Base-by-base conservation (phyloP, 2,113 vertebrate genomes). In the Platysteira castanea region DNA sequence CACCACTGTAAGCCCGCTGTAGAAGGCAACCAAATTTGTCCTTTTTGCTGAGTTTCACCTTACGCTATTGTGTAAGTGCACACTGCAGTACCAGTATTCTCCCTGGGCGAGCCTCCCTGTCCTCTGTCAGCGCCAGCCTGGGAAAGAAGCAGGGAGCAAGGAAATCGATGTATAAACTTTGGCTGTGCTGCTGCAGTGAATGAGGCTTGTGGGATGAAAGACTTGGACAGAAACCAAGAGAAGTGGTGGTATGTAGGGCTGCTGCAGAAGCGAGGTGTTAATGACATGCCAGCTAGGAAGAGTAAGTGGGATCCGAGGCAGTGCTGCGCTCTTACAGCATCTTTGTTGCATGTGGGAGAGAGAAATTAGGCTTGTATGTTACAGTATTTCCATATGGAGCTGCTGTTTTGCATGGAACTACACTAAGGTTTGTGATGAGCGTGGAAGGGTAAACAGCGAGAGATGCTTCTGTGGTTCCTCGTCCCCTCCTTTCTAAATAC, bases 351-450 rank as follows among this genome's bases (percentile, higher is more conserved):
- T 81, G 21, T 0, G 0, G 42, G 33, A 28, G 16, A 83, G 23
- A 54, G 18, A 33, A 94, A 85, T 67, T 35, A 91, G 65, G 26
- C 56, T 80, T 77, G 30, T 63, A 24, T 63, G 21, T 79, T 89
- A 31, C 30, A 74, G 30, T 39, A 41, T 91, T 87, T 95, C 86
- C 75, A 75, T 92, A 75, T 60, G 64, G 80, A 86, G 17, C 57
- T 87, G 30, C 59, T 76, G 49, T 82, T 86, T 30, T 0, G 1
- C 37, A 3, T 47, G 64, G 35, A 91, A 35, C 41, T 65, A 11
- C n/a, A 7, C 24, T 64, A 68, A 53, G 16, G 21, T 53, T 93
- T 94, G 76, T 86, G 57, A 59, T 35, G 44, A 80, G 28, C 0
- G 0, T 77, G 79, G 79, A 96, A 80, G 65, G 57, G 52, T 74